Conservation (phyloP, 2,113 vertebrate species). For the Puntigrus tetrazona region DNA sequence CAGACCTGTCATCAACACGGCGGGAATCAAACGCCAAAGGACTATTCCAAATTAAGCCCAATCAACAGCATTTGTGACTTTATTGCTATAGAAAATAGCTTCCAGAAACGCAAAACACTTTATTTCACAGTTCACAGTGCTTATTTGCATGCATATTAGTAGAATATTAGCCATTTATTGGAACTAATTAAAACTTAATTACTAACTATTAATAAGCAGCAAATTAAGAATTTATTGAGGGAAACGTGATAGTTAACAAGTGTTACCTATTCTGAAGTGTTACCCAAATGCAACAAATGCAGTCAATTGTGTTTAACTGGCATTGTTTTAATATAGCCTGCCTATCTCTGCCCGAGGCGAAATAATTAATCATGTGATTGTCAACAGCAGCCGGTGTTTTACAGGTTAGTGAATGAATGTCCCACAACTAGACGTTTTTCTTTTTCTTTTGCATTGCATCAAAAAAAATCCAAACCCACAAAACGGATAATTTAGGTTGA, state of each 20-base stretch:
- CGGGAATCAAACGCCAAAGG: neutral
- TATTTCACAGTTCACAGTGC: no score
- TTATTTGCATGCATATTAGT: no score
- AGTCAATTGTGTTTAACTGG: neutral
- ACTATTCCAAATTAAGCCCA: neutral
- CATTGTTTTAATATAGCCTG: conserved; percentile 21
- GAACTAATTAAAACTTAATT: no score
- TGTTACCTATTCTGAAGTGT: no score
- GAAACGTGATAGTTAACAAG: no score
- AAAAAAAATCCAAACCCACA: neutral
- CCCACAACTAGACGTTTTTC: conserved; percentile 1
- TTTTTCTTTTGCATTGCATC: neutral
- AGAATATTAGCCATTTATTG: no score
- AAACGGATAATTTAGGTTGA: neutral
- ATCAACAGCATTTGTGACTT: neutral
- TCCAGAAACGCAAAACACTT: neutral
- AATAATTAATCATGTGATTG: conserved; percentile 15
- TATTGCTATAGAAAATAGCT: neutral
- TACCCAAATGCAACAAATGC: neutral
- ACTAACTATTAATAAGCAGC: no score
- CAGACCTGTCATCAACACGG: conserved; percentile 55
- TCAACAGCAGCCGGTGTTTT: conserved; percentile 41
- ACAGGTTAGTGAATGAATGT: conserved; percentile 46
- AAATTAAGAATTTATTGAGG: no score
- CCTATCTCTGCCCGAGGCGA: conserved; percentile 53